phyloP scores from a whole-genome alignment of 2,888 invertebrate genomes.

The Drosophila lutescens region DNA sequence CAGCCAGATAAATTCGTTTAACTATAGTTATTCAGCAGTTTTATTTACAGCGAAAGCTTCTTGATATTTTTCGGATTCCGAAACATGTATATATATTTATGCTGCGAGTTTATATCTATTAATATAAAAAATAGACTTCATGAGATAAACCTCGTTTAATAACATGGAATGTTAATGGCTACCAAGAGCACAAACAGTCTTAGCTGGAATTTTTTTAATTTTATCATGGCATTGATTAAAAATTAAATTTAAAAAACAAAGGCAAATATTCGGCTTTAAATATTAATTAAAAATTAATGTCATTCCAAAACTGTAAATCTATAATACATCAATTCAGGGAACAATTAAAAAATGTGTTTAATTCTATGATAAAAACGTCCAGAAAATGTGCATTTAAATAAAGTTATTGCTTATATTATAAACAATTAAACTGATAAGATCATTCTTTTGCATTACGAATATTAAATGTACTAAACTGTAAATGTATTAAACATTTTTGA shows the following conservation, averaged over 20 bases:
- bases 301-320: too few relatives aligned
- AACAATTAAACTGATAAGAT: neutral
- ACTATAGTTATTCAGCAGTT: too few relatives aligned
- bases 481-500: neutral
- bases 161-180: too few relatives aligned
- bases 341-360: neutral
- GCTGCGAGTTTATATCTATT: neutral
- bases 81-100: neutral
- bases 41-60: neutral
- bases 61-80: neutral
- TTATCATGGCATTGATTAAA: too few relatives aligned
- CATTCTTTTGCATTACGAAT: neutral
- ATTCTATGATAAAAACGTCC: neutral
- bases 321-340: too few relatives aligned
- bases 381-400: neutral
- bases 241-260: too few relatives aligned
- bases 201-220: too few relatives aligned
- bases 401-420: neutral
- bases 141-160: neutral
- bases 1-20: too few relatives aligned
- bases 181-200: too few relatives aligned
- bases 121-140: neutral
- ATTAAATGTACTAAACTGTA: neutral
- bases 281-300: too few relatives aligned
- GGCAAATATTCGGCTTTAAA: too few relatives aligned